Base-by-base conservation (phyloP, 2,888 invertebrate genomes). In the Drosophila neoperkinsi region DNA sequence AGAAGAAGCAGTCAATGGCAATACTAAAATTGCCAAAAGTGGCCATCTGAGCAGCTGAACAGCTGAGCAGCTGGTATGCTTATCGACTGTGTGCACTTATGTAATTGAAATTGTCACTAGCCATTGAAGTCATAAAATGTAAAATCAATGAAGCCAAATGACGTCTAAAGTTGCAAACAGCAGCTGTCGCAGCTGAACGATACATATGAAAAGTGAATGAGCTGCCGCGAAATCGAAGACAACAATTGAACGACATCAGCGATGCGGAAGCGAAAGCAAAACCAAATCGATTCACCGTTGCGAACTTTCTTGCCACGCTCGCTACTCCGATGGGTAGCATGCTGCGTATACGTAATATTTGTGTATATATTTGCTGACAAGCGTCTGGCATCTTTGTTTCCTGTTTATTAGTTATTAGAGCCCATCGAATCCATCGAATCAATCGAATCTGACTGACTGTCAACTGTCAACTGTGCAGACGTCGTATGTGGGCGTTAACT, bases 331-430 rank as follows among this genome's bases (percentile, higher is more conserved):
- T 74, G 69, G 70, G 31, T 66, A 53, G 34, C 70, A 76, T 49
- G 55, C 64, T 77, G 85, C 85, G 83, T 85, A 85, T 85, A 83
- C 83, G 83, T 85, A 85, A 84, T 85, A 76, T 78, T 79, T 74
- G 38, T 21, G 21, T 21, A 18, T 50, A 28, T 31, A 30, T 63
- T 38, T 65, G 36, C n/a, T 71, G 78, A 78, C 85, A 82, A 72
- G 77, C 68, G 68, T 53, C 64, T 78, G 84, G 72, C 79, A 76
- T 72, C 46, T 9, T 79, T 79, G 74, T 69, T 86, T 84, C 79
- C 84, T 76, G 79, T 28, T 9, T 16, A 21, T 21, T 10, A 13
- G 25, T 53, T 50, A 41, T 21, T 18, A 28, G 18, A 64, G 49
- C 25, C 33, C 36, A 46, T 1, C 28, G 34, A 34, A 34, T 10